Conservation (phyloP, 2,888 invertebrate species). For the Piscicola geometra region DNA sequence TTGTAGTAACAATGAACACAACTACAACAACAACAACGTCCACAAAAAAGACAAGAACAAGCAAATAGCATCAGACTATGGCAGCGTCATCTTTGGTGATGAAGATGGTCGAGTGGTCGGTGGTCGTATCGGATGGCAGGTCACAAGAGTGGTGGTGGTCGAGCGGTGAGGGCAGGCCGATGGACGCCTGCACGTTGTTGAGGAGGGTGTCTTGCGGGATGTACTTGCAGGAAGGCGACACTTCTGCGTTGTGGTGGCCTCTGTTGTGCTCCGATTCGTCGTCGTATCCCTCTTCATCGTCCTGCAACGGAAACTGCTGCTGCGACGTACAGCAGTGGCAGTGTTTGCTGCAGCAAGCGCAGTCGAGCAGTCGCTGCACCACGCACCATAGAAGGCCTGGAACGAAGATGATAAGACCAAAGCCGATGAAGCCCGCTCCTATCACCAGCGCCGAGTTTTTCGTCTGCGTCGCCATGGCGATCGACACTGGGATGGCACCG, state of each 20-base stretch:
- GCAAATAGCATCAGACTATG: too few relatives aligned
- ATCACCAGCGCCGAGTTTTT: conserved; percentile 44
- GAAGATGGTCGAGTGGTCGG: not conserved
- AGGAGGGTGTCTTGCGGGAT: conserved; percentile 4
- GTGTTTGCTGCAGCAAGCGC: conserved; percentile 28
- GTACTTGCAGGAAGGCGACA: too few relatives aligned
- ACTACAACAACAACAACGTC: too few relatives aligned
- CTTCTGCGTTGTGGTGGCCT: not conserved
- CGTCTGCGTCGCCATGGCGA: conserved; percentile 41
- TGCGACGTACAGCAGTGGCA: conserved; percentile 42
- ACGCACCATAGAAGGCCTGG: conserved; percentile 41
- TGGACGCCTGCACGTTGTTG: not conserved
- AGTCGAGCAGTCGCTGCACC: conserved; percentile 26
- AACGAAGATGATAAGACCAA: conserved; percentile 42
- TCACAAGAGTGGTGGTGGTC: not conserved
- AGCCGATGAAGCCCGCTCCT: conserved; percentile 44
- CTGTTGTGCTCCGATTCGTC: not conserved
- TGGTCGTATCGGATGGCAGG: not conserved
- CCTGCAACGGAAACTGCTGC: conserved; percentile 6
- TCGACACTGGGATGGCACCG: conserved; percentile 42
- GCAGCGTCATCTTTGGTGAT: too few relatives aligned
- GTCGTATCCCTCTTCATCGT: not conserved
- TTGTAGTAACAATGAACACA: too few relatives aligned
- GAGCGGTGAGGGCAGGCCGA: not conserved
- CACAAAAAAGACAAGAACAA: too few relatives aligned